These are phyloP conservation scores for Upupa epops DNA, from an alignment of 2,113 vertebrate genomes.

Conservation along the genomic window DNA sequence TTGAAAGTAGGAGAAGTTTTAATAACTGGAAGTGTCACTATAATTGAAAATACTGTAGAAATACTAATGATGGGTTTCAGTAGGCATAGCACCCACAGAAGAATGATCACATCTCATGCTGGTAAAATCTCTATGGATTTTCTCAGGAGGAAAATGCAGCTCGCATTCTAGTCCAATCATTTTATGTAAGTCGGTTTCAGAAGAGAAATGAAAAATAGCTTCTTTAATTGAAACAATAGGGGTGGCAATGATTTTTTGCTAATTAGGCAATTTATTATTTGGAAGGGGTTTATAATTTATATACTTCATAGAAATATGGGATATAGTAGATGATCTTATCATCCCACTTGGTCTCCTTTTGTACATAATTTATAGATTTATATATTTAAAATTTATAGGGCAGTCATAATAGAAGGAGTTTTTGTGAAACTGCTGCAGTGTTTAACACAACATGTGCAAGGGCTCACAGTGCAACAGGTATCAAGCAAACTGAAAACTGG, in stretches of 20 bases:
- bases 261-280: neutral
- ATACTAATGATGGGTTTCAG: neutral
- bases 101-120: neutral
- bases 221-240: neutral
- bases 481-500: neutral
- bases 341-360: neutral
- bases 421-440: neutral
- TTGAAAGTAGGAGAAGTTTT: neutral
- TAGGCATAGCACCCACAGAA: neutral
- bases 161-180: neutral
- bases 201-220: constrained; percentile 15
- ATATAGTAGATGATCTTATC: neutral
- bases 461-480: neutral
- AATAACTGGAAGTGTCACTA: neutral
- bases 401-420: neutral
- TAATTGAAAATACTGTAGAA: neutral
- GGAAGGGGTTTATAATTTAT: neutral
- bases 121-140: constrained; percentile 5
- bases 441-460: neutral
- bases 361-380: neutral
- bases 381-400: neutral
- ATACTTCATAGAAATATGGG: neutral
- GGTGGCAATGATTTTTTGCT: neutral
- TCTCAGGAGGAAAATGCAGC: neutral
- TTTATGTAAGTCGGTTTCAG: neutral